A percentile compares a stretch with the other conserved stretches of the same genome.
Conservation (phyloP, 2,113 vertebrate species). For the Indri indri region DNA sequence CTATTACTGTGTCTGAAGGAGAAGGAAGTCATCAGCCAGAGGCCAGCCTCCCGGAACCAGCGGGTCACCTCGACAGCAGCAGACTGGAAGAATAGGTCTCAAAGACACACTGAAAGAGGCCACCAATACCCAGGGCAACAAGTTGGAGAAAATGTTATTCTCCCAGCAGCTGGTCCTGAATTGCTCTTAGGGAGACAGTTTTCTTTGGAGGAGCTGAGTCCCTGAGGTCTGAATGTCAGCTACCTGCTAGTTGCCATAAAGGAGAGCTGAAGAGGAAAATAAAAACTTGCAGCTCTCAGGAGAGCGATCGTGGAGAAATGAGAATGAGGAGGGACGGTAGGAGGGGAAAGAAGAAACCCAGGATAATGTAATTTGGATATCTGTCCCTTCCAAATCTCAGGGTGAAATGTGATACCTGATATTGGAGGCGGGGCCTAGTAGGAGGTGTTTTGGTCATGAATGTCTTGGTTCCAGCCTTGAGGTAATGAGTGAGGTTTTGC, state of each 20-base stretch:
- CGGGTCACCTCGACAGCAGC: background rate
- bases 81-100: background rate
- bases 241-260: background rate
- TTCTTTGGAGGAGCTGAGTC: background rate
- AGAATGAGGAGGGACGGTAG: accelerated
- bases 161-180: background rate
- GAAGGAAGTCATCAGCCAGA: background rate
- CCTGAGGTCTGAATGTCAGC: background rate
- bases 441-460: background rate
- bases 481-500: background rate
- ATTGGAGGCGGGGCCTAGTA: background rate
- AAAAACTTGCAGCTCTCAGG: background rate
- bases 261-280: background rate
- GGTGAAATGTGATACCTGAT: background rate
- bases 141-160: background rate
- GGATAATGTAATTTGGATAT: background rate
- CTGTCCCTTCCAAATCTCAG: background rate
- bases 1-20: background rate
- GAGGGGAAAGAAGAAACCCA: background rate
- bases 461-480: background rate
- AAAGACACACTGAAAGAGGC: background rate
- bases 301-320: background rate
- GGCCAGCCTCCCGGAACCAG: background rate
- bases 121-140: background rate
- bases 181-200: background rate